Conservation (phyloP, 2,113 vertebrate genomes). For the Choloepus hoffmanni region DNA sequence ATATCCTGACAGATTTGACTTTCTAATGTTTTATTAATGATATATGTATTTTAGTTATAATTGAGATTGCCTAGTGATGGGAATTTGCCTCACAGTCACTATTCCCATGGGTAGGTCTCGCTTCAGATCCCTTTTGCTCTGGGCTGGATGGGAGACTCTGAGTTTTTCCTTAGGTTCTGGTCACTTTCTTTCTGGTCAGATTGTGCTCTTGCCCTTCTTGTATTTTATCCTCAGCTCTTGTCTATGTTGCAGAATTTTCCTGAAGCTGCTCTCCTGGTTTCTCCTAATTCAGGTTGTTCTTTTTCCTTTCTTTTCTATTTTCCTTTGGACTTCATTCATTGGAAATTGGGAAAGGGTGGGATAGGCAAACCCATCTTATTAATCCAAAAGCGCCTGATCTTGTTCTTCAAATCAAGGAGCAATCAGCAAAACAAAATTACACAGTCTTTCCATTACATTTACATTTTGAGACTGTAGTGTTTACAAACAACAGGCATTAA, state of each 20-base stretch:
- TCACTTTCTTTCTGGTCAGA: neutral
- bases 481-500: constrained; percentile 34
- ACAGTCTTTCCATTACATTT: neutral
- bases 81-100: neutral
- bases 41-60: constrained; percentile 63
- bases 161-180: neutral
- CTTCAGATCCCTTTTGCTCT: neutral
- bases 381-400: neutral
- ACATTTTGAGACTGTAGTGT: neutral
- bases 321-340: constrained; percentile 45
- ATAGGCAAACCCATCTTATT: neutral
- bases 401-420: constrained; percentile 32
- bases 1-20: constrained; percentile 61
- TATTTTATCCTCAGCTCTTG: constrained; percentile 31
- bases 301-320: constrained; percentile 11
- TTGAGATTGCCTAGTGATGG: constrained; percentile 38
- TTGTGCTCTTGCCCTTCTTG: neutral
- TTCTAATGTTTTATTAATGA: constrained; percentile 72
- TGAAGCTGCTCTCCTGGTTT: neutral
- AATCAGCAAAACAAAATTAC: neutral
- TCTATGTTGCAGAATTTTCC: neutral
- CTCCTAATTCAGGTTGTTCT: neutral
- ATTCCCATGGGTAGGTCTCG: neutral
- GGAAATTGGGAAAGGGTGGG: neutral
- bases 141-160: neutral